Percentiles rank a stretch among this genome's conserved stretches.
Conservation (phyloP, 2,888 invertebrate genomes). For the Cantharis nigra region DNA sequence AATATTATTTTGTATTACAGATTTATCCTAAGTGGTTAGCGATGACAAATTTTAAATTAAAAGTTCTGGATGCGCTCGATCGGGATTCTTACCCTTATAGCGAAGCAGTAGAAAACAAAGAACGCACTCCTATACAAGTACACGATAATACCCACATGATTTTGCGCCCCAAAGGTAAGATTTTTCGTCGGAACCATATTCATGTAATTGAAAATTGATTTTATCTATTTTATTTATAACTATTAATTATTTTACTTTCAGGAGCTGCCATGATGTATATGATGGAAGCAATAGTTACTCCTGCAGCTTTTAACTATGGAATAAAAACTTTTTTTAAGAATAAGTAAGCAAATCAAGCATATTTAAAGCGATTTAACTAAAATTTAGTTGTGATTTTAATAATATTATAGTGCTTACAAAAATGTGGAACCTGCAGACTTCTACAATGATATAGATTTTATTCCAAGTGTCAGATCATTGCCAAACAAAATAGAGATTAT, state of each 20-base stretch:
- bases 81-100: background rate
- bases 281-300: background rate
- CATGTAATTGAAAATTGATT: too few species aligned
- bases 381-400: background rate
- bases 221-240: too few species aligned
- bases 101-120: background rate
- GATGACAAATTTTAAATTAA: background rate
- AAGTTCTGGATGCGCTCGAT: background rate
- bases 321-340: background rate
- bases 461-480: background rate
- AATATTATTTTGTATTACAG: background rate
- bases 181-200: background rate
- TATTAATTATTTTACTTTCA: background rate
- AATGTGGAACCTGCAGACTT: constrained; percentile 4
- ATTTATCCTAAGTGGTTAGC: background rate
- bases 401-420: background rate
- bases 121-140: background rate
- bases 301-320: background rate
- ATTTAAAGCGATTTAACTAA: too few species aligned
- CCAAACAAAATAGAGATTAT: background rate
- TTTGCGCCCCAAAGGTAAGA: background rate
- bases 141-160: background rate
- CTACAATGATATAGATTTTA: background rate
- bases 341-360: background rate
- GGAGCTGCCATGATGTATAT: background rate